Evolutionary conservation across 2,113 vertebrate species (phyloP), one percentile per base, ranked within the genome.

Genomic region (Lasiurus cinereus): DNA sequence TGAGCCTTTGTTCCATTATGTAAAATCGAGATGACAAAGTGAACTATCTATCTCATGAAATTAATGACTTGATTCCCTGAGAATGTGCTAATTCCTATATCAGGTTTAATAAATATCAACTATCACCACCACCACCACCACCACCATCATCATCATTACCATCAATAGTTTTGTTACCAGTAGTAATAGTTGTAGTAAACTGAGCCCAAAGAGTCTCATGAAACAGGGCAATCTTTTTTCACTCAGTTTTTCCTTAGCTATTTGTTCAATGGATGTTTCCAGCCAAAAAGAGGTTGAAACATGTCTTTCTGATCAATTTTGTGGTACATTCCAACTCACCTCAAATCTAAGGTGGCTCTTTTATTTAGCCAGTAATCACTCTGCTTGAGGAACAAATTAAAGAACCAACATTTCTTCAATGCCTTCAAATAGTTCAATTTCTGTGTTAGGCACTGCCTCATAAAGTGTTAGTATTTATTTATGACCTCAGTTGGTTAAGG

Each of bases 241-340:
- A 77, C 15, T 79, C n/a, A 46, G 7, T 36, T 36, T 94, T 92
- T 90, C 24, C 29, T 50, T 31, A 36, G 6, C 27, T 39, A 83
- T 29, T 87, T 94, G 4, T 86, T 72, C 7, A 46, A 36, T 73
- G 43, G 21, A 31, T 91, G 1, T 84, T 77, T 91, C 74, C 66
- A 94, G n/a, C 27, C 50, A 69, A 50, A 79, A 76, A 76, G 24
- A 74, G 22, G 74, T 43, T 76, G 12, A 43, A 74, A 50, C 5
- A 66, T 29, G 33, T 84, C 7, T 87, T 33, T 76, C 46, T 92
- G 46, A 18, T 92, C n/a, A 64, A 11, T 95, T 93, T 89, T 84
- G 59, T 94, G 72, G 90, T 16, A 73, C 39, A 69, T 78, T 90
- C 31, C 22, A 62, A 11, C 48, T 88, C 36, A 29, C 33, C 52